Evolutionary conservation across 2,113 vertebrate species (phyloP).

Genomic region (Caracal caracal): DNA sequence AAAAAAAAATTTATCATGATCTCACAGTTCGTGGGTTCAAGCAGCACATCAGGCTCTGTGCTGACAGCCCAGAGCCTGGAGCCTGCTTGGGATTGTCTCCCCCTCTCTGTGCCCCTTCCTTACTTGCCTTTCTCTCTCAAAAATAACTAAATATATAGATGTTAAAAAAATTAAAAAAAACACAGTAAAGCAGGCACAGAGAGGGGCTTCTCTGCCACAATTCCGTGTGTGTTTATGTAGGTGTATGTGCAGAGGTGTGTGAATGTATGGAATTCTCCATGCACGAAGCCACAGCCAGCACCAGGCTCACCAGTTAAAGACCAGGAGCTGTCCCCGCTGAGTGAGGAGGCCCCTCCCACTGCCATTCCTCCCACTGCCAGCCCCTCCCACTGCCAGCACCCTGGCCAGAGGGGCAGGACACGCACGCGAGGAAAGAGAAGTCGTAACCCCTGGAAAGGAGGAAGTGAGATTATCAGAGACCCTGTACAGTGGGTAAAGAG

Average conservation of each 20-base stretch:
- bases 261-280: too few relatives aligned
- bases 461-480: background rate
- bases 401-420: rapidly evolving
- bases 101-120: too few relatives aligned
- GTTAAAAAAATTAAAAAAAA: background rate
- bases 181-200: background rate
- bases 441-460: rapidly evolving
- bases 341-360: background rate
- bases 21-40: too few relatives aligned
- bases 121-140: too few relatives aligned
- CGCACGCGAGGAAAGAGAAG: background rate
- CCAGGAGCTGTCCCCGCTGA: background rate
- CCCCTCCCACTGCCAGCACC: too few relatives aligned
- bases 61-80: too few relatives aligned
- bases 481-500: background rate
- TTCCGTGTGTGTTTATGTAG: background rate
- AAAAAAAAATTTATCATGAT: too few relatives aligned
- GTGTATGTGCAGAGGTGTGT: rapidly evolving
- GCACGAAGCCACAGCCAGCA: background rate
- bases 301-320: background rate
- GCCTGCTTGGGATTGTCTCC: too few relatives aligned
- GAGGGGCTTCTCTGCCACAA: rapidly evolving
- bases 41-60: too few relatives aligned
- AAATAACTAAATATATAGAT: too few relatives aligned
- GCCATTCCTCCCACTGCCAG: too few relatives aligned